Percentiles rank a stretch among this genome's conserved stretches.
Conservation (phyloP, 2,113 vertebrate species). For the Strix aluco region DNA sequence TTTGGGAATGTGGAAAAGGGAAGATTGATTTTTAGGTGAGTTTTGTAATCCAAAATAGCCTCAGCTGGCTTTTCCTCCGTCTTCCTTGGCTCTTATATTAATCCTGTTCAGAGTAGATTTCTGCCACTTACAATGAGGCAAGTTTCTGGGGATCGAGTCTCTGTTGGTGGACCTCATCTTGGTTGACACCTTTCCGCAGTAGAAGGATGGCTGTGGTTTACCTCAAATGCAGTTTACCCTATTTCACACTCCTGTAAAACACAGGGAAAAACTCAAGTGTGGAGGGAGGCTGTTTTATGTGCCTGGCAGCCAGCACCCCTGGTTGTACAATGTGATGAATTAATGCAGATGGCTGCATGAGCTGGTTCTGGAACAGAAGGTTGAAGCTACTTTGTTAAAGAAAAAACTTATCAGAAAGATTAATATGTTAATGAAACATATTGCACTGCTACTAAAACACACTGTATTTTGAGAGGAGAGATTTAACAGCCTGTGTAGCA, state of each 20-base stretch:
- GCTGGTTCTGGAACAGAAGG: neutral
- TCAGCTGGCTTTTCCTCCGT: neutral
- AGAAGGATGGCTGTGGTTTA: neutral
- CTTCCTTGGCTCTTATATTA: neutral
- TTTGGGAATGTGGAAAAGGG: neutral
- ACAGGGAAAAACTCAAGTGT: neutral
- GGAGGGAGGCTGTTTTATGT: neutral
- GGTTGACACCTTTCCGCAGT: neutral
- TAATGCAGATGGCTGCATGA: neutral
- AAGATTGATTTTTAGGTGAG: neutral
- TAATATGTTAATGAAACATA: neutral
- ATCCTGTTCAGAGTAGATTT: neutral
- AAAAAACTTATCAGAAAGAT: neutral
- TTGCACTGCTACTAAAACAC: neutral
- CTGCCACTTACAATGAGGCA: neutral
- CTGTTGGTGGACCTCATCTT: neutral
- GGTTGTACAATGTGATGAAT: neutral
- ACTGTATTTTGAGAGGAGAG: neutral
- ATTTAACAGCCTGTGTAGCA: neutral
- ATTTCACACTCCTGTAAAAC: neutral
- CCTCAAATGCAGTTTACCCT: neutral
- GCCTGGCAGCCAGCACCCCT: neutral
- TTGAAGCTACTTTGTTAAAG: neutral
- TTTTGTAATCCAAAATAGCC: neutral
- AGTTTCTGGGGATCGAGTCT: neutral